Evolutionary conservation across 2,888 invertebrate genomes (phyloP).

Genomic region (Limnephilus marmoratus): DNA sequence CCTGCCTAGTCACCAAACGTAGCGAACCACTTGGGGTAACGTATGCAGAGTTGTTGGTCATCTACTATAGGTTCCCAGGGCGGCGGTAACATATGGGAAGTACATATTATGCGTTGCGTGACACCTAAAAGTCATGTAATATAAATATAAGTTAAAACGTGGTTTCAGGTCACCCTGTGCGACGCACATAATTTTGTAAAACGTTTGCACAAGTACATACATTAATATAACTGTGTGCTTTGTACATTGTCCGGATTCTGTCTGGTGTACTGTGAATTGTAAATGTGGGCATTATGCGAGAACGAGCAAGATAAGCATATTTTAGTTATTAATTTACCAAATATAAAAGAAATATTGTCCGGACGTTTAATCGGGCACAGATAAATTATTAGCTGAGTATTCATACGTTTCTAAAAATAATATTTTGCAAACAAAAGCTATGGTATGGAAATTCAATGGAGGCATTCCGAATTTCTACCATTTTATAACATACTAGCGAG

Average conservation of each 20-base stretch:
- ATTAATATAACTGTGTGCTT: not conserved
- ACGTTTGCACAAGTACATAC: not conserved
- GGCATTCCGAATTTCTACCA: too few species aligned
- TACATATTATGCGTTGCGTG: too few species aligned
- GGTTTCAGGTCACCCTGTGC: not conserved
- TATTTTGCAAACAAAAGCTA: not conserved
- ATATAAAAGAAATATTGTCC: not conserved
- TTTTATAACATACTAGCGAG: too few species aligned
- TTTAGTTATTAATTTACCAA: conserved; percentile 2
- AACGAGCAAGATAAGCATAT: not conserved
- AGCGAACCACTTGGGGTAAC: too few species aligned
- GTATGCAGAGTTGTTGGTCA: too few species aligned
- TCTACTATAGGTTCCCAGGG: too few species aligned
- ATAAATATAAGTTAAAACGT: not conserved
- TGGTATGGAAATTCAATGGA: not conserved
- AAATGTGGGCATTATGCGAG: not conserved
- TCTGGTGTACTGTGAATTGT: not conserved
- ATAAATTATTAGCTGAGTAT: not conserved
- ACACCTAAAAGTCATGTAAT: too few species aligned
- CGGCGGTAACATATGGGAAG: too few species aligned
- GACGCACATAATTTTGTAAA: not conserved
- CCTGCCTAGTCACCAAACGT: too few species aligned
- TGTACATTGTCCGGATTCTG: not conserved
- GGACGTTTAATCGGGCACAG: not conserved
- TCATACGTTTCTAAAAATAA: not conserved